Conservation (phyloP, 2,797 vertebrate species). For the Sebastes vulpes region DNA sequence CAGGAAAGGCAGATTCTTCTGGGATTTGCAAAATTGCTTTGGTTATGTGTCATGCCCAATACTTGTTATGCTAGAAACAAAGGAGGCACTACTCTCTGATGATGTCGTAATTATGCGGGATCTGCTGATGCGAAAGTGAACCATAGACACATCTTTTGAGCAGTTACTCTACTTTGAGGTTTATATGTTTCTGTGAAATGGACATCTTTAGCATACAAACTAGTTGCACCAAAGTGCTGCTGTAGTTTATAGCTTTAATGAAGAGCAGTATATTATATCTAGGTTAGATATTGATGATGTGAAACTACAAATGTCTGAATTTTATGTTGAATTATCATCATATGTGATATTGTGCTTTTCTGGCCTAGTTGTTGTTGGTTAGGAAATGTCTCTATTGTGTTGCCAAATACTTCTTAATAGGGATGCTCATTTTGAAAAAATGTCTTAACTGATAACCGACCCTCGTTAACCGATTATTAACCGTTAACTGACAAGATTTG, state of each 20-base stretch:
- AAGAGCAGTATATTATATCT: background rate
- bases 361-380: background rate
- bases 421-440: too few relatives aligned
- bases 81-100: slow-evolving; percentile 17
- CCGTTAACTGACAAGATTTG: too few relatives aligned
- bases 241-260: background rate
- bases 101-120: slow-evolving; percentile 18
- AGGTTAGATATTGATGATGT: background rate
- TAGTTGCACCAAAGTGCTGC: background rate
- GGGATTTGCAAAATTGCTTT: slow-evolving; percentile 19
- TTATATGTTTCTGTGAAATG: background rate
- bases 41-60: slow-evolving; percentile 6
- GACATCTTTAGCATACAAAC: background rate
- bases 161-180: background rate
- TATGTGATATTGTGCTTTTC: background rate
- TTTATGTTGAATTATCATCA: background rate
- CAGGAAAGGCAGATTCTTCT: slow-evolving; percentile 8
- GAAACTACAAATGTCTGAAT: background rate
- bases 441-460: too few relatives aligned
- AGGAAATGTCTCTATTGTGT: background rate
- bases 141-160: background rate
- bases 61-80: slow-evolving; percentile 24
- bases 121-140: slow-evolving; percentile 11
- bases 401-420: background rate
- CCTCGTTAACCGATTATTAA: too few relatives aligned